These are phyloP conservation scores for Microcaecilia unicolor DNA, from an alignment of 2,797 vertebrate genomes.

Conservation along the genomic window DNA sequence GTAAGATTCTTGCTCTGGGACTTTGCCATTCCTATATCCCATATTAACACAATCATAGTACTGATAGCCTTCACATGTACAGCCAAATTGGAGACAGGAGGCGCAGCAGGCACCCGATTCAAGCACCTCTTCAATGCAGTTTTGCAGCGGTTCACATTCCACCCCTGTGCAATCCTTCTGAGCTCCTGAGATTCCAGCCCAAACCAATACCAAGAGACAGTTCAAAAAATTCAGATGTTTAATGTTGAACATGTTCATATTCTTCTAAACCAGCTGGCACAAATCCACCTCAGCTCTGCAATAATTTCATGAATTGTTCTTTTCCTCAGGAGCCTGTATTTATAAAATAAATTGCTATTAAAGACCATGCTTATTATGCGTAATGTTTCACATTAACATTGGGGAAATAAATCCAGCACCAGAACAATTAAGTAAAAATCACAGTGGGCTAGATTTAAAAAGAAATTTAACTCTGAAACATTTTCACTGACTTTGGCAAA, in stretches of 20 bases:
- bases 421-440: too few species aligned
- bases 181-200: constrained; percentile 6
- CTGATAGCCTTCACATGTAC: constrained; percentile 86
- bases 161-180: constrained; percentile 72
- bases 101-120: constrained; percentile 72
- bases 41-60: constrained; percentile 87
- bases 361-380: too few species aligned
- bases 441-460: too few species aligned
- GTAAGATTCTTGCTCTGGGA: constrained; percentile 84
- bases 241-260: constrained; percentile 16
- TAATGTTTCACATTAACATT: too few species aligned
- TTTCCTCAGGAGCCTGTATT: too few species aligned
- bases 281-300: background rate
- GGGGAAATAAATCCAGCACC: too few species aligned
- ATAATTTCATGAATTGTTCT: too few species aligned
- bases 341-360: too few species aligned
- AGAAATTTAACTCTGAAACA: too few species aligned
- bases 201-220: constrained; percentile 42
- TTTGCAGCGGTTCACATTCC: constrained; percentile 65
- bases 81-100: constrained; percentile 72
- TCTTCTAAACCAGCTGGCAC: background rate
- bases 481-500: too few species aligned
- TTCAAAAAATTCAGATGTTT: too few species aligned
- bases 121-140: constrained; percentile 79
- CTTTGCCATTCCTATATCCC: constrained; percentile 79